phyloP scores from a whole-genome alignment of 2,797 vertebrate genomes.

The Premnoplex brunnescens region DNA sequence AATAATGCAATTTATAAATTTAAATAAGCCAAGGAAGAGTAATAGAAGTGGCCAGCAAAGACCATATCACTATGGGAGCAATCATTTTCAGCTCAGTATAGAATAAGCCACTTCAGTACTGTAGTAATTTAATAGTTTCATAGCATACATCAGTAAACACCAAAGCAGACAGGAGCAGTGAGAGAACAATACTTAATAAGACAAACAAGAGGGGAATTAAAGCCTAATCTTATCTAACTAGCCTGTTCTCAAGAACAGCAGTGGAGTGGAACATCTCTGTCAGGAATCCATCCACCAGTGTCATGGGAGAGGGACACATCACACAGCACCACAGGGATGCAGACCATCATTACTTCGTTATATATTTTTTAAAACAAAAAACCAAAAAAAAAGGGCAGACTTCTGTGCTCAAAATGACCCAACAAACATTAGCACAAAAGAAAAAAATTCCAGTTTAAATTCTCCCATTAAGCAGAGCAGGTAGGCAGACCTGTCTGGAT shows the following conservation, averaged over 20 bases:
- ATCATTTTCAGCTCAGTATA: background rate
- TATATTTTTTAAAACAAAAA: background rate
- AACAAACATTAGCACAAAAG: background rate
- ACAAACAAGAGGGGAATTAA: background rate
- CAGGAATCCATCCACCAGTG: accelerated
- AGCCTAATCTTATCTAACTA: background rate
- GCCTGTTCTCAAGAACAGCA: background rate
- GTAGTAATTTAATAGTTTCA: background rate
- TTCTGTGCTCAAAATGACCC: background rate
- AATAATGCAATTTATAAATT: background rate
- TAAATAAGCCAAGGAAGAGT: background rate
- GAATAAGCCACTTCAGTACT: background rate
- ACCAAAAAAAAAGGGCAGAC: background rate
- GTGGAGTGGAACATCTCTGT: accelerated
- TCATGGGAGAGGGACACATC: background rate
- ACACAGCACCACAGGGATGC: accelerated
- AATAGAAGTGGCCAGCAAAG: background rate
- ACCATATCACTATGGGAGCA: background rate
- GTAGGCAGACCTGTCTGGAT: background rate
- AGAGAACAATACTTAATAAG: background rate
- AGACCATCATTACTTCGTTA: background rate
- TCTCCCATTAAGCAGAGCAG: background rate
- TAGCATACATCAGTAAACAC: background rate
- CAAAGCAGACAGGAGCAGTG: background rate
- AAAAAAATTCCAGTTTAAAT: background rate